Conservation (phyloP, 2,888 invertebrate species). For the Amblyjoppa fuscipennis region DNA sequence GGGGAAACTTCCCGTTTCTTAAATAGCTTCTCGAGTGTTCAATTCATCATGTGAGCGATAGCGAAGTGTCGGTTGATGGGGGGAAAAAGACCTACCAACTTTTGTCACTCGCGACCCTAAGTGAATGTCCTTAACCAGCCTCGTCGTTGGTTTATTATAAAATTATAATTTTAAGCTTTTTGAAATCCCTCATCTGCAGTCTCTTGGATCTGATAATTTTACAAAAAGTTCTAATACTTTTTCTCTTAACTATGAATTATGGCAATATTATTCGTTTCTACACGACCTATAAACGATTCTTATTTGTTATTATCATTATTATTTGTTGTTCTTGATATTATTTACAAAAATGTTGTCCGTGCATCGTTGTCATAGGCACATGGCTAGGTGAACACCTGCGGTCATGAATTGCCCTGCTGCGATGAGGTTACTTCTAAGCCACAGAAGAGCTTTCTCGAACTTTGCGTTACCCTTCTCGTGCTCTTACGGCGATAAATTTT, state of each 20-base stretch:
- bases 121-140: not conserved
- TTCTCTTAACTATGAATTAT: too few relatives aligned
- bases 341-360: not conserved
- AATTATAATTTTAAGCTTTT: too few relatives aligned
- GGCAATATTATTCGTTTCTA: too few relatives aligned
- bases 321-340: not conserved
- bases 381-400: not conserved
- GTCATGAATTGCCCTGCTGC: not conserved
- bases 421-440: not conserved
- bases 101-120: not conserved
- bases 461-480: not conserved
- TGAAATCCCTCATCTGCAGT: too few relatives aligned
- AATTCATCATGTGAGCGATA: slow-evolving; percentile 56
- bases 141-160: not conserved
- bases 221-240: too few relatives aligned
- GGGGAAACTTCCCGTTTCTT: slow-evolving; percentile 32
- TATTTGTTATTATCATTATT: too few relatives aligned
- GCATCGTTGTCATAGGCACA: not conserved
- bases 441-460: not conserved
- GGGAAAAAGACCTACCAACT: not conserved
- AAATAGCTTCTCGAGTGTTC: slow-evolving; percentile 48
- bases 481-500: not conserved
- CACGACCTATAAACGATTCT: too few relatives aligned
- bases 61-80: slow-evolving; percentile 40
- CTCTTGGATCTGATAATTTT: too few relatives aligned